Evolutionary conservation across 2,797 vertebrate genomes (phyloP).

Genomic region (Poecilia picta): DNA sequence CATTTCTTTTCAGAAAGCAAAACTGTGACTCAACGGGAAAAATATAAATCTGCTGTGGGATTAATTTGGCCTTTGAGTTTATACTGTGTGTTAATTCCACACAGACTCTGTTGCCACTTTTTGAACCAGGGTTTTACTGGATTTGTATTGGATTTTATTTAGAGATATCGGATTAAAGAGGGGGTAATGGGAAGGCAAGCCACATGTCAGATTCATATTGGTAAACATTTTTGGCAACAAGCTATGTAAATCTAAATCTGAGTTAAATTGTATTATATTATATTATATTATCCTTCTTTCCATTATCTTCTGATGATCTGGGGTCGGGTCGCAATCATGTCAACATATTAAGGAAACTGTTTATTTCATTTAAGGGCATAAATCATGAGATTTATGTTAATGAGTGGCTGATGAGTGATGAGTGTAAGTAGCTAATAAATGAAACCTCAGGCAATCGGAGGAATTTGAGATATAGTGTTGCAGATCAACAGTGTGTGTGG

Average conservation of each 20-base stretch:
- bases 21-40: neutral
- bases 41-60: neutral
- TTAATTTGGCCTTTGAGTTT: neutral
- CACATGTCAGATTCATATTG: neutral
- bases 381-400: neutral
- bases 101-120: neutral
- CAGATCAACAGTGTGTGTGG: conserved; percentile 39
- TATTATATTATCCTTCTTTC: no score
- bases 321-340: no score
- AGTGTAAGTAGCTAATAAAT: conserved; percentile 14
- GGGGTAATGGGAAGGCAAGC: neutral
- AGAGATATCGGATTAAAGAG: neutral
- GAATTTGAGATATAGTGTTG: conserved; percentile 51
- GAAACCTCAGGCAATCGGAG: conserved; percentile 49
- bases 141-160: neutral
- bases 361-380: neutral
- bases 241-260: neutral
- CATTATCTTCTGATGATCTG: no score
- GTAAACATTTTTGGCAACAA: no score
- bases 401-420: neutral
- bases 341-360: neutral
- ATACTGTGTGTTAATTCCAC: neutral
- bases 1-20: neutral
- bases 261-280: neutral
- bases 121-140: neutral